These are phyloP conservation scores for Mesochorus sp. DNA, from an alignment of 2,888 invertebrate genomes.

Conservation along the genomic window DNA sequence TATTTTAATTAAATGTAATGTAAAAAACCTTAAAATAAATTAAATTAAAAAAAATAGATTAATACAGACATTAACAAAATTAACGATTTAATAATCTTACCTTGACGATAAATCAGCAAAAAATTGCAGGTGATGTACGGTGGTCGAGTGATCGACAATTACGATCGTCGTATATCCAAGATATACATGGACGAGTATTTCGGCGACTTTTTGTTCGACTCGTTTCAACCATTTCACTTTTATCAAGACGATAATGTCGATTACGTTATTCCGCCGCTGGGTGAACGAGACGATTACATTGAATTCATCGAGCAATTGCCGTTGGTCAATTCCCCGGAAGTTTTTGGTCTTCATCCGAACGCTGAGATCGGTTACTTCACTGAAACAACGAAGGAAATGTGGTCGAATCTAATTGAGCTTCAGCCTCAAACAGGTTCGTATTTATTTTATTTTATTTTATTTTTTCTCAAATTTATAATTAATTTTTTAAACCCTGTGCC, in stretches of 20 bases:
- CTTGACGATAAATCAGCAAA: no score
- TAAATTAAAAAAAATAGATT: conserved; percentile 2
- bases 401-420: conserved; percentile 92
- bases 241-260: conserved; percentile 89
- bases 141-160: conserved; percentile 95
- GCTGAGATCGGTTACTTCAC: conserved; percentile 98
- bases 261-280: conserved; percentile 89
- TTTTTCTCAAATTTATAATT: not conserved
- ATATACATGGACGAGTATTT: conserved; percentile 97
- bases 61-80: no score
- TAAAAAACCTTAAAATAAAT: no score
- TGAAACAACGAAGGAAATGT: conserved; percentile 92
- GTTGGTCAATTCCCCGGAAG: conserved; percentile 92
- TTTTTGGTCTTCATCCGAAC: conserved; percentile 96
- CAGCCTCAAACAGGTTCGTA: conserved; percentile 93
- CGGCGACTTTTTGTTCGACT: conserved; percentile 96
- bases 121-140: conserved; percentile 95
- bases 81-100: no score
- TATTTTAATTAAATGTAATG: no score
- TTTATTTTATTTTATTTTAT: not conserved
- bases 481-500: not conserved
- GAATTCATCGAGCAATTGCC: conserved; percentile 90
- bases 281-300: conserved; percentile 88
- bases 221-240: conserved; percentile 95
- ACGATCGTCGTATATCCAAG: conserved; percentile 92